Evolutionary conservation across 2,888 invertebrate species (phyloP).

Genomic region (Leucozona laternaria): DNA sequence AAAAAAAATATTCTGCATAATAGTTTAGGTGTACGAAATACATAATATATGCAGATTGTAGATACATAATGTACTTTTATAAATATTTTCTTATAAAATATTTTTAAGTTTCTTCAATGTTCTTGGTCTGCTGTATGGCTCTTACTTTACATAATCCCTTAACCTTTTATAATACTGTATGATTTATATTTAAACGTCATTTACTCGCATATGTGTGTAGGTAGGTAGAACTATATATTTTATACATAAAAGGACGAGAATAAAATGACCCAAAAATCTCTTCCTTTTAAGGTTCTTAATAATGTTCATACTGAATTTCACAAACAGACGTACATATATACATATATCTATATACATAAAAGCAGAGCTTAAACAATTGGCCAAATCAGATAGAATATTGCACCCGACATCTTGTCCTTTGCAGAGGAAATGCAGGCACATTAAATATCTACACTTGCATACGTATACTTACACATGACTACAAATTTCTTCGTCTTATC

Average conservation of each 20-base stretch:
- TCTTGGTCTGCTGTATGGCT: not conserved
- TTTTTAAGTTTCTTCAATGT: slow-evolving; percentile 31
- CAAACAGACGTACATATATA: slow-evolving; percentile 9
- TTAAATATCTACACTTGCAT: slow-evolving; percentile 62
- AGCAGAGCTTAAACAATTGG: slow-evolving; percentile 68
- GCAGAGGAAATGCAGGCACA: slow-evolving; percentile 69
- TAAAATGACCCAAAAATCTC: slow-evolving; percentile 59
- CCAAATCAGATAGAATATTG: slow-evolving; percentile 76
- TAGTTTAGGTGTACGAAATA: too few relatives aligned
- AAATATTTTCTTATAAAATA: slow-evolving; percentile 48
- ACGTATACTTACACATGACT: slow-evolving; percentile 57
- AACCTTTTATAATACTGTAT: slow-evolving; percentile 22
- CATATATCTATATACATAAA: slow-evolving; percentile 53
- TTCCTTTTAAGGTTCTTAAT: slow-evolving; percentile 54
- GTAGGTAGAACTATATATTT: not conserved
- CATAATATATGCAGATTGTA: not conserved
- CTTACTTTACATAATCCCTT: slow-evolving; percentile 46
- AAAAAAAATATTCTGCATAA: slow-evolving; percentile 8
- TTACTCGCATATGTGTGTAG: not conserved
- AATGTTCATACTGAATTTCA: slow-evolving; percentile 50
- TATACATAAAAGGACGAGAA: slow-evolving; percentile 3
- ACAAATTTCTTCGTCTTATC: slow-evolving; percentile 66
- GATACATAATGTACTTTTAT: not conserved
- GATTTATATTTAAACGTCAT: slow-evolving; percentile 27
- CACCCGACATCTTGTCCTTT: slow-evolving; percentile 74